Evolutionary conservation across 92 coral and sea anemone genomes (phyloP).

Genomic region (Meandrina meandrites): DNA sequence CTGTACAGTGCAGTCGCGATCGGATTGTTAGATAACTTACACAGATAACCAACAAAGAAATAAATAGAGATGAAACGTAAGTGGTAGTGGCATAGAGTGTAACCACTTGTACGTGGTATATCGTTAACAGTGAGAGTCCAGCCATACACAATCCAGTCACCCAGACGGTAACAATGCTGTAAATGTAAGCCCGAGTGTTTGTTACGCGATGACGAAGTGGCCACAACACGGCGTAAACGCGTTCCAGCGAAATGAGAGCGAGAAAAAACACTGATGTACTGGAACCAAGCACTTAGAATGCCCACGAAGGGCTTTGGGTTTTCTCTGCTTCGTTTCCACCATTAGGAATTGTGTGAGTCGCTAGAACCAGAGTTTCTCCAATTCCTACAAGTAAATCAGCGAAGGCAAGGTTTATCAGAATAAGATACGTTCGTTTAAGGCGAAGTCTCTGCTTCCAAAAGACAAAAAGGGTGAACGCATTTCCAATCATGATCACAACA

Average conservation of each 20-base stretch:
- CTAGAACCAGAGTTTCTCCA: background rate
- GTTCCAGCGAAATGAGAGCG: slow-evolving; percentile 4
- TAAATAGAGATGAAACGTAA: background rate
- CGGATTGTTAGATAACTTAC: slow-evolving; percentile 9
- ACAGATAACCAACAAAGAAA: slow-evolving; percentile 13
- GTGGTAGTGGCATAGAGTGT: background rate
- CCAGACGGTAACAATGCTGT: slow-evolving; percentile 22
- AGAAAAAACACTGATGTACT: background rate
- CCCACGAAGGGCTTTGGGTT: background rate
- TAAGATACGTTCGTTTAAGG: background rate
- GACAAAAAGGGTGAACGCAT: background rate
- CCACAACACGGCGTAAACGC: slow-evolving; percentile 7
- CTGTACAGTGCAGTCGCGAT: background rate
- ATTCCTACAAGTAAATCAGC: slow-evolving; percentile 4
- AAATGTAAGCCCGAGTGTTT: slow-evolving; percentile 7
- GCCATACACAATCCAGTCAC: background rate
- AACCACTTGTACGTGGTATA: background rate
- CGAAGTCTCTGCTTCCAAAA: background rate
- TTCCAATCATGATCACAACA: background rate
- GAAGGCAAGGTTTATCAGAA: slow-evolving; percentile 2
- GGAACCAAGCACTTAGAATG: background rate
- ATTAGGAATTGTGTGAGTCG: background rate
- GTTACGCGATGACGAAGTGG: slow-evolving; percentile 20
- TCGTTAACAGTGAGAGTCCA: background rate
- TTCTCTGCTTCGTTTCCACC: background rate